phyloP scores from a whole-genome alignment of 1,140 invertebrate genomes.

The Brachionus asplanchnoidis region DNA sequence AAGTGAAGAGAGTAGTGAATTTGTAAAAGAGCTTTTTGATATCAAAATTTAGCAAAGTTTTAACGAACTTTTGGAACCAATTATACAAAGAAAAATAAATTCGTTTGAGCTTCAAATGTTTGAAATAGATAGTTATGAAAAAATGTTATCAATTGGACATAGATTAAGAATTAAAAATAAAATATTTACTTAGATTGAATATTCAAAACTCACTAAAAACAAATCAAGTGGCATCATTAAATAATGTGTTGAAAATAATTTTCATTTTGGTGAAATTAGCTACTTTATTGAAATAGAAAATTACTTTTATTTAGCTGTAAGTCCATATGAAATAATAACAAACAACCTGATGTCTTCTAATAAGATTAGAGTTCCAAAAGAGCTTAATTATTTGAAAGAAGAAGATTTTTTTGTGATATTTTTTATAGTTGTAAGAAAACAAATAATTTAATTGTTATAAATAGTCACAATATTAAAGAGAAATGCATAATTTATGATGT shows the following conservation, averaged over 20 bases:
- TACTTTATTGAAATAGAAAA: constrained; percentile 7
- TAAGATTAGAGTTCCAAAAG: constrained; percentile 13
- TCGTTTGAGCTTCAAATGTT: neutral
- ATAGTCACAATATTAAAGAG: neutral
- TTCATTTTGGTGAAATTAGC: neutral
- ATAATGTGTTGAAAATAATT: neutral
- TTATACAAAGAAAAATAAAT: neutral
- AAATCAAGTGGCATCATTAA: constrained; percentile 3
- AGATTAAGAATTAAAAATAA: constrained; percentile 21
- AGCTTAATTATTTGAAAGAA: neutral
- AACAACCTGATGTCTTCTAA: neutral
- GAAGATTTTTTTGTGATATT: constrained; percentile 18
- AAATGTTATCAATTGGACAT: neutral
- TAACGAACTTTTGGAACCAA: neutral
- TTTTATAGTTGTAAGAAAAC: constrained; percentile 5
- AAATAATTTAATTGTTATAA: constrained; percentile 26
- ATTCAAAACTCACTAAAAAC: neutral
- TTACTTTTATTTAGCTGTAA: constrained; percentile 1
- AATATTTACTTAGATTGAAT: constrained; percentile 2
- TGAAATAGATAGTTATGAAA: neutral
- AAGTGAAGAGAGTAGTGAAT: neutral
- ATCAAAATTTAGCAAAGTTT: neutral
- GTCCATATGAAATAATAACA: neutral
- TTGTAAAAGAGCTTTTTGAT: neutral
- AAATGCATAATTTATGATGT: constrained; percentile 10